Evolutionary conservation across 2,888 invertebrate genomes (phyloP).

Genomic region (Teleogryllus oceanicus): DNA sequence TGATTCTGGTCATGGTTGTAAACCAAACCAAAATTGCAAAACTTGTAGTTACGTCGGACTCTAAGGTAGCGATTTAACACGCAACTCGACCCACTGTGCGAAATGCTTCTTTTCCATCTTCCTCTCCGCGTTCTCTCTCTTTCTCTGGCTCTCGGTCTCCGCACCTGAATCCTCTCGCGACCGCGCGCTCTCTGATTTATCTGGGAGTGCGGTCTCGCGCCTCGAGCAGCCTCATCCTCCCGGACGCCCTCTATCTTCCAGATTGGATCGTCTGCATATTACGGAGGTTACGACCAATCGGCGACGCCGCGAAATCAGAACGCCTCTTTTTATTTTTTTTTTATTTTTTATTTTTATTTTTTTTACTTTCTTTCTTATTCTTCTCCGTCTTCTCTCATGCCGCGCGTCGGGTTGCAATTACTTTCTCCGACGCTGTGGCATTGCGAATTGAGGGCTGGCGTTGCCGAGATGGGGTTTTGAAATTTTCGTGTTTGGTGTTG

Average conservation of each 20-base stretch:
- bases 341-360: neutral
- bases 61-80: too few species aligned
- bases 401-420: neutral
- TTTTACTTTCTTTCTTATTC: neutral
- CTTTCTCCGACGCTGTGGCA: neutral
- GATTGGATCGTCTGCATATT: conserved; percentile 18
- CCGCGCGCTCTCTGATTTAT: neutral
- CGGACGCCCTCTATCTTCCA: neutral
- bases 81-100: neutral
- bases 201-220: neutral
- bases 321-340: neutral
- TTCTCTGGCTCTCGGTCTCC: neutral
- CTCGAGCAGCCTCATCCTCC: too few species aligned
- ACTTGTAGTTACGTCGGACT: too few species aligned
- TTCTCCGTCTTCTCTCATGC: too few species aligned
- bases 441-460: neutral
- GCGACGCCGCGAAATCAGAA: conserved; percentile 1
- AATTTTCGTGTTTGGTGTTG: too few species aligned
- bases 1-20: too few species aligned
- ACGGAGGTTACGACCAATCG: conserved; percentile 18
- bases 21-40: too few species aligned
- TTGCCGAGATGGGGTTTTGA: too few species aligned
- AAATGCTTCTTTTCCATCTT: neutral
- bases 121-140: neutral
- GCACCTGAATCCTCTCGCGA: neutral